Conservation (phyloP, 2,888 invertebrate genomes). For the Micoletzkya japonica region DNA sequence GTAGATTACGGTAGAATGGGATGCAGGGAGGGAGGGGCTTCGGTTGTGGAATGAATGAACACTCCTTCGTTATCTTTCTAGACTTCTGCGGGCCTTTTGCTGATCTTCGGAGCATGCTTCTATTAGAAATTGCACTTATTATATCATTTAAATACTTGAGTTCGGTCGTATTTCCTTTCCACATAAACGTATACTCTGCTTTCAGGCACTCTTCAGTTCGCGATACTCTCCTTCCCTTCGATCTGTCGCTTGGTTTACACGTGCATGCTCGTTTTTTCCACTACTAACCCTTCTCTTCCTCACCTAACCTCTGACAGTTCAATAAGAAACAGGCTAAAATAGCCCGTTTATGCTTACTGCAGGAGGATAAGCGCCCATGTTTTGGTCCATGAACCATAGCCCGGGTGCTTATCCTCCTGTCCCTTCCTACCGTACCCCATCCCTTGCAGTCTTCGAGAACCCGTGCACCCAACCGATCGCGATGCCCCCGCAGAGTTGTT, state of each 20-base stretch:
- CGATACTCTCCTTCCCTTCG: no score
- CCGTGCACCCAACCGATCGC: slow-evolving; percentile 54
- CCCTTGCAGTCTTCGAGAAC: slow-evolving; percentile 52
- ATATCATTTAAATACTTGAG: no score
- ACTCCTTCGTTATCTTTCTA: no score
- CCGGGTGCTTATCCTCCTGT: background rate
- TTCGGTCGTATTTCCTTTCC: no score
- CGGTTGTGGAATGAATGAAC: background rate
- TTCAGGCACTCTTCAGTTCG: no score
- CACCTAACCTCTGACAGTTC: slow-evolving; percentile 11
- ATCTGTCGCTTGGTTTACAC: background rate
- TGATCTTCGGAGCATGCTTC: no score
- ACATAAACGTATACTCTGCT: no score
- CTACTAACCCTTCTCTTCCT: slow-evolving; percentile 15
- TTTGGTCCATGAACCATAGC: background rate
- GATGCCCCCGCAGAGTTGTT: slow-evolving; percentile 45
- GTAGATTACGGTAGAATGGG: background rate
- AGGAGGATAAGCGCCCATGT: background rate
- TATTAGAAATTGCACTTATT: no score
- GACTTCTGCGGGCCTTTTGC: no score
- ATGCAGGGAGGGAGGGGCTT: background rate
- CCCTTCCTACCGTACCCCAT: background rate
- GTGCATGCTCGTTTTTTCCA: slow-evolving; percentile 8
- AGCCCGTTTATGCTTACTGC: no score
- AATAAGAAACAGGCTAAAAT: no score